A percentile compares a stretch with the other conserved stretches of the same genome.
Conservation (phyloP, 2,888 invertebrate species). For the Camptogramma bilineatum region DNA sequence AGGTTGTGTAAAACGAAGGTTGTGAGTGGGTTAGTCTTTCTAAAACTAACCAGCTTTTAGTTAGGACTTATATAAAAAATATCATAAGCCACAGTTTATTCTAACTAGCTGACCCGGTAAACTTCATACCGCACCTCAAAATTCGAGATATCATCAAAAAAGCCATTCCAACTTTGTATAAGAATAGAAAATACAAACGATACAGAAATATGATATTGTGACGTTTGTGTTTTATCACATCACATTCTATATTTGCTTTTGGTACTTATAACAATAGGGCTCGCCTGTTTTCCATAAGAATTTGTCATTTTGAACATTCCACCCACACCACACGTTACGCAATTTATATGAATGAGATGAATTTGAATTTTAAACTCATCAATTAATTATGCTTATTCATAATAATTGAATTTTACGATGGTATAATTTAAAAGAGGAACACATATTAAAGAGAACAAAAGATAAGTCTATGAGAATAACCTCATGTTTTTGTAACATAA, state of each 20-base stretch:
- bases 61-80: no score
- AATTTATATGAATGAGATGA: constrained; percentile 9
- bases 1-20: constrained; percentile 47
- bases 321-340: constrained; percentile 16
- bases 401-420: constrained; percentile 36
- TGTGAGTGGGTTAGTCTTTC: constrained; percentile 51
- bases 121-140: no score
- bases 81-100: no score
- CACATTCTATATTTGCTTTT: constrained; percentile 3
- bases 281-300: not conserved
- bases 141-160: no score
- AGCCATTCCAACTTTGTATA: no score
- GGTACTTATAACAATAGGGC: constrained; percentile 5
- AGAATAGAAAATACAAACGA: no score
- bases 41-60: constrained; percentile 19
- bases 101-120: no score
- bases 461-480: not conserved
- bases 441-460: not conserved
- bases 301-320: constrained; percentile 16
- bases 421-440: not conserved
- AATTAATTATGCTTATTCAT: constrained; percentile 33
- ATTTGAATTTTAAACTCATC: constrained; percentile 20
- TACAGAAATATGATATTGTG: not conserved
- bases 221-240: not conserved
- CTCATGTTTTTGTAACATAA: not conserved